Percentiles rank a stretch among this genome's conserved stretches.
phyloP scores from a whole-genome alignment of 30 jellyfish, hydroid and myxozoan genomes.

The Rhopilema esculentum region DNA sequence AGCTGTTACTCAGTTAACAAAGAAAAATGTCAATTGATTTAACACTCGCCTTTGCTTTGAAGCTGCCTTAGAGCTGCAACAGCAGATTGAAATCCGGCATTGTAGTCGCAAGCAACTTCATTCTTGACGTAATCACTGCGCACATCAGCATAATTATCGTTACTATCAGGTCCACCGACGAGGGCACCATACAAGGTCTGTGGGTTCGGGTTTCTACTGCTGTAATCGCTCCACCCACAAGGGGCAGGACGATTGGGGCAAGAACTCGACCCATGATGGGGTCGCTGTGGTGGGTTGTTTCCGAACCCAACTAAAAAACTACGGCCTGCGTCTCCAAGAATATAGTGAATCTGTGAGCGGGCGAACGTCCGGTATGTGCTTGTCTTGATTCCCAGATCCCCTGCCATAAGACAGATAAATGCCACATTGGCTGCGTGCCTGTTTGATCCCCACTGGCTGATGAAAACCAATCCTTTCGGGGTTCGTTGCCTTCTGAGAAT shows the following conservation, averaged over 20 bases:
- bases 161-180: conserved; percentile 81
- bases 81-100: conserved; percentile 86
- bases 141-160: conserved; percentile 53
- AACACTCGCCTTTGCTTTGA: conserved; percentile 24
- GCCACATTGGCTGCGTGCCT: conserved; percentile 90
- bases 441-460: conserved; percentile 82
- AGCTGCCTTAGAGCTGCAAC: conserved; percentile 74
- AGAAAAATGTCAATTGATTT: background rate
- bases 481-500: conserved; percentile 44
- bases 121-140: conserved; percentile 70
- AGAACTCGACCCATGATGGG: conserved; percentile 77
- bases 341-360: conserved; percentile 62
- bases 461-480: conserved; percentile 72
- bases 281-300: conserved; percentile 66
- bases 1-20: background rate
- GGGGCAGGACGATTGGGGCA: conserved; percentile 72
- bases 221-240: conserved; percentile 55
- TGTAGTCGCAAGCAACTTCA: conserved; percentile 77
- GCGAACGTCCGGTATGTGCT: conserved; percentile 51
- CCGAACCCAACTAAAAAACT: conserved; percentile 88
- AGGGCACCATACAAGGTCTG: conserved; percentile 78
- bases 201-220: conserved; percentile 52
- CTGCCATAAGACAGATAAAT: conserved; percentile 61
- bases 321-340: conserved; percentile 77
- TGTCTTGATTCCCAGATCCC: conserved; percentile 44